Evolutionary conservation across 2,797 vertebrate genomes (phyloP), one percentile per base, ranked within the genome.

Genomic region (Alca torda): DNA sequence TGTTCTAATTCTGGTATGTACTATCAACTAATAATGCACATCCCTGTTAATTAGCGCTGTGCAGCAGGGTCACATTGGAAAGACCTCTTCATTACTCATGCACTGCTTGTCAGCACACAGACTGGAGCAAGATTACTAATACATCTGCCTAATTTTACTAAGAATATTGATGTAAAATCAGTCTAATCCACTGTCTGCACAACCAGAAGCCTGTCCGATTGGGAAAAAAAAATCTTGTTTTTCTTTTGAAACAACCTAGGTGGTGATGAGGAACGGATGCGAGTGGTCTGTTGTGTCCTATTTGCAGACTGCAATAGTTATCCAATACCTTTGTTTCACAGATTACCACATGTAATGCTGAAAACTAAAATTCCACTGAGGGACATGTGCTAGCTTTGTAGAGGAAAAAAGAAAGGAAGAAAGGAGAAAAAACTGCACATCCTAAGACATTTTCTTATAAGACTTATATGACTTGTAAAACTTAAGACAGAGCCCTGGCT

Each of bases 1-100:
- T 83, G 86, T 86, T 85, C 54, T 93, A 80, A 93, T 78, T 94
- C 48, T 85, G 51, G 30, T 93, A 76, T 46, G n/a, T 87, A 82
- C 39, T 91, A 60, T 45, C 78, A 86, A 94, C 79, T 87, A 89
- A 96, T 85, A 97, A 92, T 3, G 60, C 53, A 96, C 48, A 95
- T 86, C 79, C 39, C 68, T 92, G 84, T 87, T 96, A 85, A 93
- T 96, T 91, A 97, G 84, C 51, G 83, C 83, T 84, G 68, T 17
- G 17, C 84, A 79, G 75, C 16, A 78, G 84, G 79, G 81, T 90
- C 87, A 94, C 92, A 89, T 93, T 96, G 86, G 73, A 93, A 90
- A 94, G 94, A 91, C 93, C 94, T 95, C 77, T 54, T 94, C 95
- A 96, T 97, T 98, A 96, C 69, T 97, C 92, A 97, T 76, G 93